A percentile compares a stretch with the other conserved stretches of the same genome.
Evolutionary conservation across 2,888 invertebrate species (phyloP).

Genomic region (Iselma pallidipennis): DNA sequence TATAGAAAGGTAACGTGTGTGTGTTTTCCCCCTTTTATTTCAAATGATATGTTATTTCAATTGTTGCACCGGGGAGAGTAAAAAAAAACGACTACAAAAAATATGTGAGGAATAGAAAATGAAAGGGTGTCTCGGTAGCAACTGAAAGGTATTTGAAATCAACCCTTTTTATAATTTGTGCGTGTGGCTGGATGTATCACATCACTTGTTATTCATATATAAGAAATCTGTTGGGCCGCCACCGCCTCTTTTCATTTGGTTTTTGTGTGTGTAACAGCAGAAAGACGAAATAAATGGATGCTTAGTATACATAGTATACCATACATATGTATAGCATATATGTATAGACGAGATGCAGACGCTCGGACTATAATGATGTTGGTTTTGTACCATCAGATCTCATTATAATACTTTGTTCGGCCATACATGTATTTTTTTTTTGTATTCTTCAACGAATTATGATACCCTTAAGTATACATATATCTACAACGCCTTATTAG

Average conservation of each 20-base stretch:
- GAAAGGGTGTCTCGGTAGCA: slow-evolving; percentile 38
- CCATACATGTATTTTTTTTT: slow-evolving; percentile 4
- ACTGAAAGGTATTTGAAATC: slow-evolving; percentile 26
- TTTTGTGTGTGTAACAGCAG: slow-evolving; percentile 27
- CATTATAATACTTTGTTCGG: slow-evolving; percentile 31
- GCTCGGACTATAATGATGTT: slow-evolving; percentile 33
- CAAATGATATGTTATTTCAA: slow-evolving; percentile 23
- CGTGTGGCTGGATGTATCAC: slow-evolving; percentile 31
- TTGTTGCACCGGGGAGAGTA: background rate
- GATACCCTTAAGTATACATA: background rate
- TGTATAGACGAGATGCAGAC: slow-evolving; percentile 33
- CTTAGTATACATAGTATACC: slow-evolving; percentile 6
- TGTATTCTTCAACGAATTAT: slow-evolving; percentile 9
- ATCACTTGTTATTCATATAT: slow-evolving; percentile 31
- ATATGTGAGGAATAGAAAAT: slow-evolving; percentile 13
- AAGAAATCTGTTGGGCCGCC: slow-evolving; percentile 29
- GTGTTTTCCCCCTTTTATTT: background rate
- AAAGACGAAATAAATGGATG: slow-evolving; percentile 33
- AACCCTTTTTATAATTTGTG: slow-evolving; percentile 26
- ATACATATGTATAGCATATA: too few species aligned
- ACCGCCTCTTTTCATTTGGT: slow-evolving; percentile 34
- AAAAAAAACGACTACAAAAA: slow-evolving; percentile 2
- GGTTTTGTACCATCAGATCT: slow-evolving; percentile 31
- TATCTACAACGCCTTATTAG: slow-evolving; percentile 17
- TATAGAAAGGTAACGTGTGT: background rate